Evolutionary conservation across 1,140 invertebrate genomes (phyloP).

Genomic region (Leptinotarsa defecta): DNA sequence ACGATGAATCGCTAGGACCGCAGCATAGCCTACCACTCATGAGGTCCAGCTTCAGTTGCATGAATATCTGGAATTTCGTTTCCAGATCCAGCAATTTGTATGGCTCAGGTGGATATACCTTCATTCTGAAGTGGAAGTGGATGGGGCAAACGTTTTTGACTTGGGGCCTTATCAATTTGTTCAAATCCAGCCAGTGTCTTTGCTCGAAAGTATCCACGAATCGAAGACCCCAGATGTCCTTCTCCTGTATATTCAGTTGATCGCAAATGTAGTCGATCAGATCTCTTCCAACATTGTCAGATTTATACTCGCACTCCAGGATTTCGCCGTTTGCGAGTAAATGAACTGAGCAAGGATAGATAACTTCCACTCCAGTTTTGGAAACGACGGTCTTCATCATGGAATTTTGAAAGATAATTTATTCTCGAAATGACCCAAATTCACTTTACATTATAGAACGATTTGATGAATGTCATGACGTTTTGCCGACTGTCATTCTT

Average conservation of each 20-base stretch:
- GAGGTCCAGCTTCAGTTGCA: conserved; percentile 34
- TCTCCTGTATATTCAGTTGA: conserved; percentile 27
- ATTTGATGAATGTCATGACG: neutral
- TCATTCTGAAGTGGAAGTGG: conserved; percentile 34
- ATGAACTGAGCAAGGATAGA: conserved; percentile 36
- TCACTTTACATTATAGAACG: conserved; percentile 3
- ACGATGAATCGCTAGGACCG: conserved; percentile 23
- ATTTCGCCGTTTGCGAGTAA: conserved; percentile 34
- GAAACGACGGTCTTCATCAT: conserved; percentile 33
- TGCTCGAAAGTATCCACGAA: conserved; percentile 33
- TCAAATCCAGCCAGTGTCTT: conserved; percentile 33
- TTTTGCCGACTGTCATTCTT: too few species aligned
- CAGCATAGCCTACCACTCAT: conserved; percentile 32
- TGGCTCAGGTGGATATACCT: conserved; percentile 36
- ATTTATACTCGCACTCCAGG: conserved; percentile 39
- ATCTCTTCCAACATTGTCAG: conserved; percentile 30
- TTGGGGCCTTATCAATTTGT: conserved; percentile 32
- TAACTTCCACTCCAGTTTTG: conserved; percentile 33
- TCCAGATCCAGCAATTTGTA: conserved; percentile 30
- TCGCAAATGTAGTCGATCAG: conserved; percentile 30
- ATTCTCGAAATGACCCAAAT: too few species aligned
- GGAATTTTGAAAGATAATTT: conserved; percentile 13
- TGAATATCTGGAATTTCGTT: conserved; percentile 28
- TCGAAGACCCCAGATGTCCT: conserved; percentile 30
- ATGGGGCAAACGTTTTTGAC: conserved; percentile 26